phyloP scores from a whole-genome alignment of 2,888 invertebrate genomes.

The Brachypalpus laphriformis region DNA sequence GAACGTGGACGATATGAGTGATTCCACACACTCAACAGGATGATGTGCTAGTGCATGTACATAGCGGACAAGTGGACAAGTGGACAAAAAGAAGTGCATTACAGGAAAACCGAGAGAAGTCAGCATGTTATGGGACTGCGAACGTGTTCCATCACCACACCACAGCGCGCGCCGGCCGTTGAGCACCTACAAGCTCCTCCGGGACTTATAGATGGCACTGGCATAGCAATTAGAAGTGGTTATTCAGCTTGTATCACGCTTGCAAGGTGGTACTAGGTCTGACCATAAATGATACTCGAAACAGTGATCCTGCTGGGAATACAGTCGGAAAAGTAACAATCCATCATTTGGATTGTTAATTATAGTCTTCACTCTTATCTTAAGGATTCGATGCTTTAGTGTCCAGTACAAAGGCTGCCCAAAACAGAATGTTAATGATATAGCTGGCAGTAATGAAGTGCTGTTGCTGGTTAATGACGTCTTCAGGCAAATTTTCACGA shows the following conservation, averaged over 20 bases:
- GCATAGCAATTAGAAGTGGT: conserved; percentile 35
- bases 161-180: neutral
- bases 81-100: neutral
- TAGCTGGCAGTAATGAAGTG: conserved; percentile 5
- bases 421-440: neutral
- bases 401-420: neutral
- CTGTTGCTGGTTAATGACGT: neutral
- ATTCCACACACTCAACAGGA: conserved; percentile 4
- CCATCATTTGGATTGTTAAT: conserved; percentile 41
- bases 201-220: conserved; percentile 9
- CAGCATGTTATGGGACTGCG: conserved; percentile 2
- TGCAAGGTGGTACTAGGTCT: neutral
- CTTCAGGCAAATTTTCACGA: neutral
- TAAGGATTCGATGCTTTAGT: neutral
- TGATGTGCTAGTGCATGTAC: neutral
- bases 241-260: conserved; percentile 12
- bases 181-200: conserved; percentile 32
- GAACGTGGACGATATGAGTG: conserved; percentile 23
- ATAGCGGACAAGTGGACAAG: neutral
- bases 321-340: neutral
- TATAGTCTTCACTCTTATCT: conserved; percentile 12
- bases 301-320: conserved; percentile 11
- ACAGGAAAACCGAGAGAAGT: neutral
- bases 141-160: conserved; percentile 37
- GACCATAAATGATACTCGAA: conserved; percentile 1